Percentiles rank a stretch among this genome's conserved stretches.
Evolutionary conservation across 2,797 vertebrate species (phyloP).

Genomic region (Dicrostonyx torquatus): DNA sequence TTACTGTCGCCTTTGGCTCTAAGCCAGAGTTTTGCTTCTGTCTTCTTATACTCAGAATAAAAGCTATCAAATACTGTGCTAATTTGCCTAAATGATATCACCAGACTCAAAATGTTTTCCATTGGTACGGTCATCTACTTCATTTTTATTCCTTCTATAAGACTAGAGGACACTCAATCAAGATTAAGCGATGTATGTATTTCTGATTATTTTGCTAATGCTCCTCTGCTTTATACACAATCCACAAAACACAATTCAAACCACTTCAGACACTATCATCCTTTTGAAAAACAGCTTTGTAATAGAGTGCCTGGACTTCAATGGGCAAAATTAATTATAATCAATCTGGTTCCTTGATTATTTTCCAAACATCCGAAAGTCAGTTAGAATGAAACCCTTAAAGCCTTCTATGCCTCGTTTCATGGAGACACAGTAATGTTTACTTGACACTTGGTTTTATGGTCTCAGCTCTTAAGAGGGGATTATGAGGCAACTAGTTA

Average conservation of each 20-base stretch:
- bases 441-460: not conserved
- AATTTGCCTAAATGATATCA: not conserved
- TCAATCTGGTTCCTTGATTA: not conserved
- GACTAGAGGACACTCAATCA: not conserved
- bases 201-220: not conserved
- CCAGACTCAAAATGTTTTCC: not conserved
- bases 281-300: not conserved
- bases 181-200: not conserved
- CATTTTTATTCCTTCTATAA: not conserved
- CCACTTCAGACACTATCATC: not conserved
- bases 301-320: not conserved
- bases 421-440: not conserved
- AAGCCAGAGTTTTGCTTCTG: not conserved
- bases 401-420: not conserved
- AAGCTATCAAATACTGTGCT: not conserved
- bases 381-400: not conserved
- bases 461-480: not conserved
- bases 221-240: not conserved
- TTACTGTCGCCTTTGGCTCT: not conserved
- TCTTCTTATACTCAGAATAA: not conserved
- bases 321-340: not conserved
- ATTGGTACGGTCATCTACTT: not conserved
- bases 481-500: not conserved
- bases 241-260: not conserved
- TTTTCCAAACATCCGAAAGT: not conserved